Evolutionary conservation across 92 coral and sea anemone genomes (phyloP).

Genomic region (Bergia puertoricense): DNA sequence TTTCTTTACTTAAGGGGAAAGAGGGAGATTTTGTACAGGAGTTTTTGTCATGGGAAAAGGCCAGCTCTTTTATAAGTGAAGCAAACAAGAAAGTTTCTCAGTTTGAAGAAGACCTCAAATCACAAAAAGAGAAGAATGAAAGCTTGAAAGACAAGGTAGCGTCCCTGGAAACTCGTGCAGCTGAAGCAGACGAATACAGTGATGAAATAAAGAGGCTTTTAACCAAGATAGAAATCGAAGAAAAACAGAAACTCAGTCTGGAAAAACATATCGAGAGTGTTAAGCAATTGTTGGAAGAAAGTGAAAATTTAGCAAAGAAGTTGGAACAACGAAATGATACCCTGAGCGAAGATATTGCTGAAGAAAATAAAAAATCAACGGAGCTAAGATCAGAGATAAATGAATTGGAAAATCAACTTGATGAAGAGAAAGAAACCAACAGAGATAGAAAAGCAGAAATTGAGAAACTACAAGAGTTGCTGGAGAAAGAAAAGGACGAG

Average conservation of each 20-base stretch:
- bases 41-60: constrained; percentile 73
- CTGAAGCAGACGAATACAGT: constrained; percentile 32
- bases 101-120: constrained; percentile 36
- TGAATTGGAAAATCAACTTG: constrained; percentile 63
- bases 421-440: constrained; percentile 59
- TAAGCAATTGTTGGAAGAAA: constrained; percentile 73
- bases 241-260: constrained; percentile 64
- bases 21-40: constrained; percentile 72
- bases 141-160: constrained; percentile 14
- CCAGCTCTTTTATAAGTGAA: constrained; percentile 67
- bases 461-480: constrained; percentile 40
- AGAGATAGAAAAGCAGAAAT: constrained; percentile 45
- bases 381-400: constrained; percentile 74
- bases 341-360: constrained; percentile 62
- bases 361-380: constrained; percentile 64
- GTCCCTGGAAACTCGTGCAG: constrained; percentile 11
- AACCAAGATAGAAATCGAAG: constrained; percentile 61
- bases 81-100: constrained; percentile 44
- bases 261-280: constrained; percentile 63
- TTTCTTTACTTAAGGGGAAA: constrained; percentile 67
- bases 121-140: constrained; percentile 25
- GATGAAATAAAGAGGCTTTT: constrained; percentile 70
- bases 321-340: constrained; percentile 67
- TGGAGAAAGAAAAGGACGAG: constrained; percentile 48
- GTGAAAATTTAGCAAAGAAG: constrained; percentile 62